Evolutionary conservation across 2,888 invertebrate species (phyloP).

Genomic region (Eilema depressum): DNA sequence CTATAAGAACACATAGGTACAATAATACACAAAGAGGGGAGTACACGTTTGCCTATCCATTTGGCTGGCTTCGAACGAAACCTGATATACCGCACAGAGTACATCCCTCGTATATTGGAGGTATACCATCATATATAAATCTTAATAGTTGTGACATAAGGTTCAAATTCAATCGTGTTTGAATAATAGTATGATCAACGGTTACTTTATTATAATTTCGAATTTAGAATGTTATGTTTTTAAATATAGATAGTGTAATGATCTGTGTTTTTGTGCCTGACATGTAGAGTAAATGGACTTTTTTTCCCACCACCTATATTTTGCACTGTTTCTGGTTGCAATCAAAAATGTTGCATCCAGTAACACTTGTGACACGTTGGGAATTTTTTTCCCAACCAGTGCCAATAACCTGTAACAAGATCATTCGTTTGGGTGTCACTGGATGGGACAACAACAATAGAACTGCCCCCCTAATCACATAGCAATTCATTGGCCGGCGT

Average conservation of each 20-base stretch:
- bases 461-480: too few relatives aligned
- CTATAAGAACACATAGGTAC: constrained; percentile 38
- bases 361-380: too few relatives aligned
- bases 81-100: constrained; percentile 59
- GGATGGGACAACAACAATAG: too few relatives aligned
- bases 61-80: constrained; percentile 73
- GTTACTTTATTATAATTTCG: constrained; percentile 49
- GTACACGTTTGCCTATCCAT: constrained; percentile 75
- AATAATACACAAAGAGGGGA: constrained; percentile 54
- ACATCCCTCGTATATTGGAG: constrained; percentile 50
- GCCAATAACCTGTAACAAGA: too few relatives aligned
- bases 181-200: constrained; percentile 39
- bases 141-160: neutral
- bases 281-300: too few relatives aligned
- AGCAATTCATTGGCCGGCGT: too few relatives aligned
- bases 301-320: too few relatives aligned
- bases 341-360: too few relatives aligned
- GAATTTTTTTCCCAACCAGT: too few relatives aligned
- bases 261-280: neutral
- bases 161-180: constrained; percentile 17
- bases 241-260: constrained; percentile 32
- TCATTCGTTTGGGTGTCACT: too few relatives aligned
- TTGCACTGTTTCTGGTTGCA: too few relatives aligned
- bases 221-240: constrained; percentile 52
- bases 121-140: constrained; percentile 30